Evolutionary conservation across 2,888 invertebrate genomes (phyloP).

Genomic region (Glomeris marginata): DNA sequence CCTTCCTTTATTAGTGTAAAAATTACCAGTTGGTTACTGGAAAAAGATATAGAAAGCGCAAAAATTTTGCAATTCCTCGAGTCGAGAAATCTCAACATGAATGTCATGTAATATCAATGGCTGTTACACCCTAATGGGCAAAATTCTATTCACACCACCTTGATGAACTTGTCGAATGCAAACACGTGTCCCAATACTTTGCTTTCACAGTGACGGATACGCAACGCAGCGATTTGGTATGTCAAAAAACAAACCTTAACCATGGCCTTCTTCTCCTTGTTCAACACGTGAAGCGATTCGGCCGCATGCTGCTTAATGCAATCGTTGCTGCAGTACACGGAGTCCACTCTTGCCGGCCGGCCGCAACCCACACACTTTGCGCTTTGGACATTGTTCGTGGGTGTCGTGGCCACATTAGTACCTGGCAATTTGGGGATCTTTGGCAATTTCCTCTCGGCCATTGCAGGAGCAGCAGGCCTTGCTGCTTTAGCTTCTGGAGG

Average conservation of each 20-base stretch:
- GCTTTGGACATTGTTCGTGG: neutral
- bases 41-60: too few relatives aligned
- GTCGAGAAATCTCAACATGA: too few relatives aligned
- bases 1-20: too few relatives aligned
- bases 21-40: too few relatives aligned
- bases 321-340: conserved; percentile 71
- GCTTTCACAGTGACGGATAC: neutral
- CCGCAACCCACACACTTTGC: conserved; percentile 19
- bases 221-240: neutral
- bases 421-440: neutral
- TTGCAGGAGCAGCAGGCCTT: neutral
- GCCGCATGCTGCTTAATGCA: conserved; percentile 76
- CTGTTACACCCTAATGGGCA: too few relatives aligned
- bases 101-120: too few relatives aligned
- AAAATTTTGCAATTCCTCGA: too few relatives aligned
- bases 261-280: conserved; percentile 16
- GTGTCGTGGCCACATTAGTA: neutral
- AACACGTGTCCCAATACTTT: too few relatives aligned
- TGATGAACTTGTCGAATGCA: too few relatives aligned
- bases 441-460: neutral
- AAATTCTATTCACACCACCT: too few relatives aligned
- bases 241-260: conserved; percentile 7
- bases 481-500: neutral
- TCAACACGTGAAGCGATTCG: conserved; percentile 33
- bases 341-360: conserved; percentile 21